Percentiles rank a stretch among this genome's conserved stretches.
These are phyloP conservation scores for Nyctereutes procyonoides DNA, from an alignment of 2,113 vertebrate species.

Conservation along the genomic window DNA sequence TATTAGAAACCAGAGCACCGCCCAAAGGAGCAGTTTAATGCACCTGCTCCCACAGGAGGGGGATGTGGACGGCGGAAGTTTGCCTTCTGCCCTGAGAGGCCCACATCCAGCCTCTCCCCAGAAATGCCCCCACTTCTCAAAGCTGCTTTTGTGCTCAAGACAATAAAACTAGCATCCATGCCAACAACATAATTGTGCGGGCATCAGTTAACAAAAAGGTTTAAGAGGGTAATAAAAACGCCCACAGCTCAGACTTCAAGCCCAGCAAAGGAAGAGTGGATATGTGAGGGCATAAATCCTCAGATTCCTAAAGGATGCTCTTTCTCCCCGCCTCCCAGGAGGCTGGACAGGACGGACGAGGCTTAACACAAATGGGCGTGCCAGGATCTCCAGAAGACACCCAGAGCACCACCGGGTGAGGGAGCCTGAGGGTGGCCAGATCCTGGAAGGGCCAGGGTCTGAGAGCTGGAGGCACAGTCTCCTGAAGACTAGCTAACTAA, in stretches of 20 bases:
- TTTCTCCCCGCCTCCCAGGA: neutral
- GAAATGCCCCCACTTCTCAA: slow-evolving; percentile 41
- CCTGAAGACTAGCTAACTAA: neutral
- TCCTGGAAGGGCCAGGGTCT: too few relatives aligned
- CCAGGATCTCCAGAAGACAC: neutral
- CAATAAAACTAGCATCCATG: slow-evolving; percentile 54
- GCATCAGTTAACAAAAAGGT: slow-evolving; percentile 25
- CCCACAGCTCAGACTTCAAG: slow-evolving; percentile 41
- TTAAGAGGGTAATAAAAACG: slow-evolving; percentile 52
- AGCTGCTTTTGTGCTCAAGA: slow-evolving; percentile 37
- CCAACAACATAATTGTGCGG: neutral
- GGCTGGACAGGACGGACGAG: neutral
- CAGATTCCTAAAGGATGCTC: neutral
- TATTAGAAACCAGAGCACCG: neutral
- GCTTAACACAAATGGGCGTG: neutral
- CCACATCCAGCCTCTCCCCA: neutral
- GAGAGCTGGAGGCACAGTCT: neutral
- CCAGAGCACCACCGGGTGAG: neutral
- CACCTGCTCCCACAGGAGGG: neutral
- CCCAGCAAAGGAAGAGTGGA: neutral
- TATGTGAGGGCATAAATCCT: neutral
- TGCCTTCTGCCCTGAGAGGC: neutral
- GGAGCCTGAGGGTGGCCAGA: neutral
- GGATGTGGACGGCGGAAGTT: neutral
- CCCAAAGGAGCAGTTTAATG: neutral